A percentile compares a stretch with the other conserved stretches of the same genome.
Evolutionary conservation across 2,888 invertebrate species (phyloP).

Genomic region (Dicranocentrus wangi): DNA sequence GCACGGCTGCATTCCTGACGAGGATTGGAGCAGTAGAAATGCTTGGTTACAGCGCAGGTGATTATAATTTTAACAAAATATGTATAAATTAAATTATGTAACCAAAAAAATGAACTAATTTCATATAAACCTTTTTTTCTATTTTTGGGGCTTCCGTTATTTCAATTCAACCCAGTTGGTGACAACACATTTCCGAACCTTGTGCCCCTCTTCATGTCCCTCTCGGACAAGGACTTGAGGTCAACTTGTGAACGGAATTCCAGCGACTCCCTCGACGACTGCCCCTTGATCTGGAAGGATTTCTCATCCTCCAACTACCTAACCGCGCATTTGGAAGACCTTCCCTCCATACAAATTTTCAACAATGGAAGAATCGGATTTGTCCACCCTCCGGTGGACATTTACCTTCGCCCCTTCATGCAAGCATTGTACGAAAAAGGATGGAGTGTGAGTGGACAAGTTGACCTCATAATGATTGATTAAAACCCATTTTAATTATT

Average conservation of each 20-base stretch:
- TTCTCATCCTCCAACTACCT: slow-evolving; percentile 77
- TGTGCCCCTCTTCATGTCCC: slow-evolving; percentile 86
- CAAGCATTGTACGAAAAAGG: slow-evolving; percentile 76
- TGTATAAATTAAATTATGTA: too few relatives aligned
- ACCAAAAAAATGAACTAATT: too few relatives aligned
- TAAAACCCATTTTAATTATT: too few relatives aligned
- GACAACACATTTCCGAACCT: slow-evolving; percentile 94
- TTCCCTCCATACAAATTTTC: slow-evolving; percentile 82
- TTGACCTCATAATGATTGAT: too few relatives aligned
- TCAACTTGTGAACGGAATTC: slow-evolving; percentile 69
- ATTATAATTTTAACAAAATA: slow-evolving; percentile 1
- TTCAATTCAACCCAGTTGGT: too few relatives aligned
- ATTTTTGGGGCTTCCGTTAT: too few relatives aligned
- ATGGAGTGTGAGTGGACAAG: too few relatives aligned
- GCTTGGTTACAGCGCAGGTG: slow-evolving; percentile 42
- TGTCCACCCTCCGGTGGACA: slow-evolving; percentile 83
- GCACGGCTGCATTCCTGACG: not conserved
- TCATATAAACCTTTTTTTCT: too few relatives aligned
- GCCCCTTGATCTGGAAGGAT: slow-evolving; percentile 85
- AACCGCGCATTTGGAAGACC: slow-evolving; percentile 79
- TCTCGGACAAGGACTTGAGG: slow-evolving; percentile 74
- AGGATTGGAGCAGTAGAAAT: slow-evolving; percentile 45
- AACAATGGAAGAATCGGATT: slow-evolving; percentile 85
- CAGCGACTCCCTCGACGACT: slow-evolving; percentile 79
- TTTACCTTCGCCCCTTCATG: slow-evolving; percentile 85